Percentiles rank a stretch among this genome's conserved stretches.
phyloP scores from a whole-genome alignment of 2,888 invertebrate genomes.

The Melanargia galathea region DNA sequence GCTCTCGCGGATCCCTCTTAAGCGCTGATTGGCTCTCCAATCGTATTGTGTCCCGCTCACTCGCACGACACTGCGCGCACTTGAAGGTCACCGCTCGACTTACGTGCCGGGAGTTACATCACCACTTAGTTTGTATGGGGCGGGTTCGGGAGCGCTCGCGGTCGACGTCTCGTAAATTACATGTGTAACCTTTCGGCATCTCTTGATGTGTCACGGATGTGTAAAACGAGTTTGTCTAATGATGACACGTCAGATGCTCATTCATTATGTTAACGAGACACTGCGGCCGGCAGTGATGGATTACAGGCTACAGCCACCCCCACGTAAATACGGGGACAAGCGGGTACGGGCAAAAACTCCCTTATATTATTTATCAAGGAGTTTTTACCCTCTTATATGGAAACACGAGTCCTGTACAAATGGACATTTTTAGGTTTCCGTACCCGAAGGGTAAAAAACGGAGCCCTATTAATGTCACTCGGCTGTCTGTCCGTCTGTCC shows the following conservation, averaged over 20 bases:
- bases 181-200: constrained; percentile 6
- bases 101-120: too few relatives aligned
- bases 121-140: too few relatives aligned
- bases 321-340: constrained; percentile 44
- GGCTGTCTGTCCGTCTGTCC: too few relatives aligned
- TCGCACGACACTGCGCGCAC: too few relatives aligned
- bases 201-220: constrained; percentile 30
- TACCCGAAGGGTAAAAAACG: too few relatives aligned
- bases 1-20: too few relatives aligned
- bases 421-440: neutral
- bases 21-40: too few relatives aligned
- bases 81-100: too few relatives aligned
- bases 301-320: constrained; percentile 60
- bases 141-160: too few relatives aligned
- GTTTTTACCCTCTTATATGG: constrained; percentile 1
- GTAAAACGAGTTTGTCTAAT: constrained; percentile 38
- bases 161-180: neutral
- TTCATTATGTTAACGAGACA: constrained; percentile 79
- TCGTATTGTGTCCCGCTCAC: too few relatives aligned
- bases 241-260: constrained; percentile 55
- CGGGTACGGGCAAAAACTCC: constrained; percentile 37
- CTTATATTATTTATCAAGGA: constrained; percentile 6
- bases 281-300: constrained; percentile 76
- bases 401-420: neutral
- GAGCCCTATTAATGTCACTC: too few relatives aligned